Evolutionary conservation across 2,797 vertebrate genomes (phyloP), one percentile per base, ranked within the genome.

Genomic region (Acipenser ruthenus): DNA sequence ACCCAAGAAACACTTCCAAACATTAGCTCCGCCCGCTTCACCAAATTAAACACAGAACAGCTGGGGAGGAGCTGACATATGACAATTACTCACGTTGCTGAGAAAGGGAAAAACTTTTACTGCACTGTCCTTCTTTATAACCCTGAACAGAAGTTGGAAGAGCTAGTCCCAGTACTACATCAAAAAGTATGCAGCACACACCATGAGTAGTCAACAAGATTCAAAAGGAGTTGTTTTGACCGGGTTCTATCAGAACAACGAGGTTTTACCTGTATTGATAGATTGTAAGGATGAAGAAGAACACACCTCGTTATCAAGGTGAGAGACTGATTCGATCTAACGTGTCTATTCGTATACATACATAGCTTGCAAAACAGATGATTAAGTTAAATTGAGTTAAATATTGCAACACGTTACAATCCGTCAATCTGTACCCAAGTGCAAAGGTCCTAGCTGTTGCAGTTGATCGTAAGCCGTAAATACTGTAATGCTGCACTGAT

Each of bases 151-250:
- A 37, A 37, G 37, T 37, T 37, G 37, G 37, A 37, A 37, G 4
- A 37, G 37, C 37, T 37, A 37, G 37, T 37, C 37, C 37, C 48
- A 12, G 50, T 61, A 37, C 37, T 64, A 63, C 64, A 64, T 6
- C 60, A 66, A 63, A 50, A 69, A 83, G 72, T 79, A 90, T 89
- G 89, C 77, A 70, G 74, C 69, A 23, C 53, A 63, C 73, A 86
- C 82, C 81, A 97, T 95, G 95, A 94, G 78, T 82, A 91, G 90
- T 73, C 81, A 83, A 67, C 88, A 89, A 74, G 80, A 80, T 79
- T 88, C 86, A 13, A 88, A 86, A 82, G 88, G 89, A 77, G 95
- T 97, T 69, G 92, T 97, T 68, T 79, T 97, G 58, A 97, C 95
- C 62, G 92, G 89, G 70, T 97, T 94, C 81, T 89, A 91, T 82